phyloP scores from a whole-genome alignment of 2,113 vertebrate species.

The Calcarius ornatus region DNA sequence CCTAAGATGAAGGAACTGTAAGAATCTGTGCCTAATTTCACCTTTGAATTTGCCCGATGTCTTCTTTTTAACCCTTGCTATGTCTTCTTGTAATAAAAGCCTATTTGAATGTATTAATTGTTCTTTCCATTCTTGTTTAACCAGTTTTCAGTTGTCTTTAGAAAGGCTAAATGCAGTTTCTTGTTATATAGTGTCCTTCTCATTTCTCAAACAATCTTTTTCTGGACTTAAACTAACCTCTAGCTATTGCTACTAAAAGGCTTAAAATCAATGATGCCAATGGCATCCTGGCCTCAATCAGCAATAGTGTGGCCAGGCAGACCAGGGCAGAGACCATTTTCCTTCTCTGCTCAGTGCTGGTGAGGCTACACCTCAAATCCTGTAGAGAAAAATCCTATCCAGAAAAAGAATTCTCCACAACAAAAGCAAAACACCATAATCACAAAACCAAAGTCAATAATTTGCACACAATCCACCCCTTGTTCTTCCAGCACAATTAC shows the following conservation, averaged over 20 bases:
- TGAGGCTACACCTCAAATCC: background rate
- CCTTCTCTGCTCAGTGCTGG: rapidly evolving
- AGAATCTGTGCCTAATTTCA: background rate
- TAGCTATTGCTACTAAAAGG: background rate
- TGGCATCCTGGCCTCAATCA: background rate
- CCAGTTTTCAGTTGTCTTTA: background rate
- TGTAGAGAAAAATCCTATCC: too few species aligned
- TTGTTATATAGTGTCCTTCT: background rate
- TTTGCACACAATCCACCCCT: background rate
- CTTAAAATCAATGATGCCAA: background rate
- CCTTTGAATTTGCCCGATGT: background rate
- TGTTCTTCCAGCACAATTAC: background rate
- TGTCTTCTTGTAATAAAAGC: background rate
- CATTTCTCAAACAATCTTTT: background rate
- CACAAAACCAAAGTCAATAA: background rate
- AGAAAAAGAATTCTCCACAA: background rate
- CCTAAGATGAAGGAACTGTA: background rate
- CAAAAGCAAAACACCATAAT: background rate
- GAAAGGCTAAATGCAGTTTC: background rate
- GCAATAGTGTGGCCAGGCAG: background rate
- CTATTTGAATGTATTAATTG: background rate
- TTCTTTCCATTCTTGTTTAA: background rate
- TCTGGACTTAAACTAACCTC: background rate
- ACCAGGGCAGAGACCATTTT: background rate
- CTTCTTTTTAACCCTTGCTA: background rate